Evolutionary conservation across 2,888 invertebrate species (phyloP), one percentile per base, ranked within the genome.

Genomic region (Oscheius sp.): DNA sequence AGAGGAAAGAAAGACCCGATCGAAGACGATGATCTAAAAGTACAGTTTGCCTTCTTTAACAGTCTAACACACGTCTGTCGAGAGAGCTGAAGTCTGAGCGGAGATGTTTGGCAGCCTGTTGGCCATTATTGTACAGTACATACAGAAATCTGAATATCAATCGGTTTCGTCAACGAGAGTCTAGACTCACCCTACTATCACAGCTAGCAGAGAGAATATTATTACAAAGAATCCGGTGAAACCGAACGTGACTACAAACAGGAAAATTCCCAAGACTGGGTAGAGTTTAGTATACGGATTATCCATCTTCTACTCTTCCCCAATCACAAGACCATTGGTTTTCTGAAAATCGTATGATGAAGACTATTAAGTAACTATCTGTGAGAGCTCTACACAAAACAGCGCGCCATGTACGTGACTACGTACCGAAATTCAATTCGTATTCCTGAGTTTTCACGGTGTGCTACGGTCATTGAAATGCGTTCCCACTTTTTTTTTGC

Each of bases 231-330:
- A 35, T 9, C 83, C 81, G 50, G 70, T 78, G 53, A 81, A 58
- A 13, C 84, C 84, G 62, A 84, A 83, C 9, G 82, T 83, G 59
- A 75, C 72, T 9, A 83, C 50, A 48, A 81, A 82, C 13, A 84
- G 79, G 5, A 77, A 5, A 42, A 50, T 37, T 11, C 74, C 84
- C 10, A 84, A 76, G 9, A 75, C 50, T 37, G 76, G 66, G 65
- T 81, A 84, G 21, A 77, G 51, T 58, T 79, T 71, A 11, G 74
- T 48, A 13, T 47, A 32, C 9, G 50, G 13, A 9, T 55, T 35
- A 21, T 55, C 68, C 68, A 68, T 68, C 42, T 42, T 42, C 42
- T 42, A 7, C 42, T 42, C 42, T 3, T 42, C 4, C 7, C 7
- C 42, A 42, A 42, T 42, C 42, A 42, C 42, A 42, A 7, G 42